These are phyloP conservation scores for Panagrolaimus sp. DNA, from an alignment of 1,140 invertebrate genomes.

Conservation along the genomic window DNA sequence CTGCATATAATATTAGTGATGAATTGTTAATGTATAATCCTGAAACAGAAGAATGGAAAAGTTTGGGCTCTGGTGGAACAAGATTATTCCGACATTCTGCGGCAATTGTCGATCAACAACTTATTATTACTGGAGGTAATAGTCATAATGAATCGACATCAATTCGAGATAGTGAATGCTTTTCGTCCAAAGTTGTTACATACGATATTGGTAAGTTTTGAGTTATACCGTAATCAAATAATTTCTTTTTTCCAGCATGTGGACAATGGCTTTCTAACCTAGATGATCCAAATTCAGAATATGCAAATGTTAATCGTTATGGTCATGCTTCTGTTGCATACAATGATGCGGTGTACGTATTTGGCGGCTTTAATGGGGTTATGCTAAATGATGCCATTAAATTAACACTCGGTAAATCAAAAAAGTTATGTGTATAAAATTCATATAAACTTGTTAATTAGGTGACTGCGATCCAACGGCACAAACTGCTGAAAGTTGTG, in stretches of 20 bases:
- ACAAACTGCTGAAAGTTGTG: constrained; percentile 43
- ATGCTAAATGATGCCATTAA: constrained; percentile 54
- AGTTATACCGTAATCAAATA: constrained; percentile 8
- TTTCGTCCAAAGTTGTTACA: constrained; percentile 40
- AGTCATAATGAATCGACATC: constrained; percentile 52
- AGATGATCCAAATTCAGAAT: constrained; percentile 22
- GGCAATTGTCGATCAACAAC: constrained; percentile 54
- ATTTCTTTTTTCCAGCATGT: constrained; percentile 44
- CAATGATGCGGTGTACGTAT: constrained; percentile 35
- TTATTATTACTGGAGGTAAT: constrained; percentile 56
- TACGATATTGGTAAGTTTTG: constrained; percentile 48
- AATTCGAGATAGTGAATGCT: constrained; percentile 47
- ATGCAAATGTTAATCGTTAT: constrained; percentile 42
- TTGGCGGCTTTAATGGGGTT: constrained; percentile 55
- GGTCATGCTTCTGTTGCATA: constrained; percentile 44
- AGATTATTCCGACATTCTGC: constrained; percentile 51
- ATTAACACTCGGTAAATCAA: constrained; percentile 44
- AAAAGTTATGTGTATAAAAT: not conserved
- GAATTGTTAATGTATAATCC: constrained; percentile 44
- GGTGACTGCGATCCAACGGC: constrained; percentile 36
- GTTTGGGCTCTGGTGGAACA: constrained; percentile 41
- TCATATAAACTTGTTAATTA: constrained; percentile 24
- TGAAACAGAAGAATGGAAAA: constrained; percentile 27
- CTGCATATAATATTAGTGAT: constrained; percentile 51
- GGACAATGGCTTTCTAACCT: constrained; percentile 37